Evolutionary conservation across 1,140 invertebrate genomes (phyloP), one percentile per base, ranked within the genome.

Genomic region (Chymomyza costata): DNA sequence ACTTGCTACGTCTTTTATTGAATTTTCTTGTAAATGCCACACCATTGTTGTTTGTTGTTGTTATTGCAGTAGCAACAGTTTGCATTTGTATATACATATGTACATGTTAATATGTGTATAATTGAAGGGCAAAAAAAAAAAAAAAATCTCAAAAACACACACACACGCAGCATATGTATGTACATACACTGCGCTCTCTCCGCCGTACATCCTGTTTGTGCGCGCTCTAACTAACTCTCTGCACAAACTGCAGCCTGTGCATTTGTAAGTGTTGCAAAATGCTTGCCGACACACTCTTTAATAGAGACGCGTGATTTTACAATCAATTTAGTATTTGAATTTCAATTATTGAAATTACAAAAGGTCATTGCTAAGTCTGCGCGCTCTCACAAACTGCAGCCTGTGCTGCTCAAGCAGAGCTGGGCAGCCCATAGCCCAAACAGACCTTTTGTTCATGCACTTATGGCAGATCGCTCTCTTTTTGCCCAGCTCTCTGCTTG

Each of bases 211-310:
- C 52, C 68, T 71, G 57, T 25, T 47, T 56, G 5, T 34, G 17
- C 41, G 15, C 55, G n/a, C n/a, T n/a, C n/a, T 11, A 1, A 6
- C 15, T 14, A 15, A 8, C 18, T 37, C 32, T 44, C 18, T 32
- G 28, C 1, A 2, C 41, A 48, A 46, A 31, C 38, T 46, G 35
- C 25, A 39, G 25, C n/a, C n/a, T n/a, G n/a, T n/a, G n/a, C 16
- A 37, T 46, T 16, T 13, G 31, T 34, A n/a, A 69, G 65, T 69
- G 65, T 58, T 69, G 66, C 41, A 70, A 28, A 70, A 51, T 40
- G 30, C 15, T 37, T 30, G 30, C 25, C 34, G 10, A 49, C n/a
- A n/a, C n/a, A n/a, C n/a, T n/a, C n/a, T n/a, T n/a, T n/a, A n/a
- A n/a, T n/a, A n/a, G n/a, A n/a, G 38, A 50, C 65, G 50, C 47